Conservation (phyloP, 2,888 invertebrate species). For the Drosophila aldrichi region DNA sequence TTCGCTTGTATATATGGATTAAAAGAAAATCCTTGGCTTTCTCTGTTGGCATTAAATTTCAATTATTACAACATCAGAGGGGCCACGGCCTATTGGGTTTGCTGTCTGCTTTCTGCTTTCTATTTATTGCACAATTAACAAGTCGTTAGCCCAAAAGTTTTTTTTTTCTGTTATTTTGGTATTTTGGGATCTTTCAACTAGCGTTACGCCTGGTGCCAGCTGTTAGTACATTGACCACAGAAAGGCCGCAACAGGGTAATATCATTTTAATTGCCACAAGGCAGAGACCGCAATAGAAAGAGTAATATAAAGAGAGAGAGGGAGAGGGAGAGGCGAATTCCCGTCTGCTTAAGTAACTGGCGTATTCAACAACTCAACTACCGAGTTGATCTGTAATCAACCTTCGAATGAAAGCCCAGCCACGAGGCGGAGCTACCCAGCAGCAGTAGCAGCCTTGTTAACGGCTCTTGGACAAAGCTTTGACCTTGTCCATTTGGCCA, state of each 20-base stretch:
- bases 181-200: slow-evolving; percentile 36
- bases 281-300: slow-evolving; percentile 28
- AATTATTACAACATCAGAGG: slow-evolving; percentile 74
- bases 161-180: slow-evolving; percentile 5
- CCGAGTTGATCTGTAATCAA: slow-evolving; percentile 14
- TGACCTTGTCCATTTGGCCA: slow-evolving; percentile 38
- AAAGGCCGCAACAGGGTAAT: slow-evolving; percentile 56
- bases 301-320: not conserved
- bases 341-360: slow-evolving; percentile 25
- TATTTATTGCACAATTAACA: slow-evolving; percentile 81
- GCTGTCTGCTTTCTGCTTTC: slow-evolving; percentile 66
- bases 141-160: slow-evolving; percentile 68
- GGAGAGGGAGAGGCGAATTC: not conserved
- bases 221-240: slow-evolving; percentile 41
- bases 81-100: slow-evolving; percentile 9
- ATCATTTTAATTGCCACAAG: slow-evolving; percentile 74
- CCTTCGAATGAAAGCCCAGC: slow-evolving; percentile 28
- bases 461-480: slow-evolving; percentile 21
- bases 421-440: not conserved
- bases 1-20: not conserved
- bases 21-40: slow-evolving; percentile 54
- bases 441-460: slow-evolving; percentile 20
- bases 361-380: slow-evolving; percentile 15
- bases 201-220: slow-evolving; percentile 36
- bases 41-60: slow-evolving; percentile 62